Conservation (phyloP, 2,888 invertebrate genomes). For the Eulithis testata region DNA sequence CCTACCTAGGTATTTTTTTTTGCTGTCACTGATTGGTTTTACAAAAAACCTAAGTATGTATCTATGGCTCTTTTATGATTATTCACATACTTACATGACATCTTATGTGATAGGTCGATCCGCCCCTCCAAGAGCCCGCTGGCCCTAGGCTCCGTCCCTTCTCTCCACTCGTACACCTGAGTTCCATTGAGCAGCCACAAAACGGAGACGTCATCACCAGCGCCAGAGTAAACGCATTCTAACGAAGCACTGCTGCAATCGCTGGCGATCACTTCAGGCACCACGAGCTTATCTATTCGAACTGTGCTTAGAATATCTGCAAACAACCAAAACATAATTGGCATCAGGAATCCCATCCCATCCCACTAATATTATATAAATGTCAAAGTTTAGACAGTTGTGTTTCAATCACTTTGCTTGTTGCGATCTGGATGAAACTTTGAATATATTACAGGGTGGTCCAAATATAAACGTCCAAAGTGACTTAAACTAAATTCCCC, state of each 20-base stretch:
- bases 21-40: too few relatives aligned
- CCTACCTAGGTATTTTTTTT: too few relatives aligned
- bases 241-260: conserved; percentile 42
- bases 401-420: too few relatives aligned
- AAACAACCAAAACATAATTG: conserved; percentile 5
- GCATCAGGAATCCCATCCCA: too few relatives aligned
- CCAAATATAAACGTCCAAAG: too few relatives aligned
- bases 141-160: conserved; percentile 40
- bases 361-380: too few relatives aligned
- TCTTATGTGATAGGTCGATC: conserved; percentile 43
- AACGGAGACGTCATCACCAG: conserved; percentile 45
- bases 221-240: conserved; percentile 49
- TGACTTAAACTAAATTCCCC: too few relatives aligned
- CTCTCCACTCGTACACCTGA: conserved; percentile 51
- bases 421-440: too few relatives aligned
- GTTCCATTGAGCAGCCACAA: conserved; percentile 50
- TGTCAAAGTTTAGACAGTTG: too few relatives aligned
- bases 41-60: too few relatives aligned
- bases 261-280: conserved; percentile 53
- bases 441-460: too few relatives aligned
- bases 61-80: too few relatives aligned
- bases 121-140: conserved; percentile 43
- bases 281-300: conserved; percentile 50
- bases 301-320: conserved; percentile 46
- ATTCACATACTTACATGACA: conserved; percentile 41